Conservation (phyloP, 2,797 vertebrate genomes). For the Silurus aristotelis region DNA sequence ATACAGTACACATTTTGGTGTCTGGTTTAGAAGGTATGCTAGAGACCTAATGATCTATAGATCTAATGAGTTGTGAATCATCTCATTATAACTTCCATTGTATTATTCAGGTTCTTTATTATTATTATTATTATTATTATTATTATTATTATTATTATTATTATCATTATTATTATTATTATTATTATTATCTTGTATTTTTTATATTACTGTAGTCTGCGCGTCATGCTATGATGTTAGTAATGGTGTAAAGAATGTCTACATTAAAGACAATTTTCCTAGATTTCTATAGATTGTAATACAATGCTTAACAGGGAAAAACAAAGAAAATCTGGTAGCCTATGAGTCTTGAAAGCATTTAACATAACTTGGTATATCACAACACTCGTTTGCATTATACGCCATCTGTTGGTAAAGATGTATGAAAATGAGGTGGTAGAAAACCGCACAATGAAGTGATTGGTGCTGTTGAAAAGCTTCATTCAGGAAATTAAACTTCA, state of each 20-base stretch:
- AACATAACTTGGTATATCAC: background rate
- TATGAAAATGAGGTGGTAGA: background rate
- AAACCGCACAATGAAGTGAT: background rate
- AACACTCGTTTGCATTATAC: background rate
- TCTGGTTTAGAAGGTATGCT: background rate
- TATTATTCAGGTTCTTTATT: background rate
- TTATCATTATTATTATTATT: too few species aligned
- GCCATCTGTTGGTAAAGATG: constrained; percentile 20
- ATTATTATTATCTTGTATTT: too few species aligned
- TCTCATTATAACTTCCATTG: background rate
- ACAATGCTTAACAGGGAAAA: background rate
- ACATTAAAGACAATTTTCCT: too few species aligned
- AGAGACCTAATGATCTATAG: background rate
- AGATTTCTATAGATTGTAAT: background rate
- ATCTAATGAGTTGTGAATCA: background rate
- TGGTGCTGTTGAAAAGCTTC: background rate
- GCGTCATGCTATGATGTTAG: background rate
- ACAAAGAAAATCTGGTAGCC: background rate
- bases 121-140: too few species aligned
- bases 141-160: too few species aligned
- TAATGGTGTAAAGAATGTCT: too few species aligned
- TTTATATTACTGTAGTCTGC: background rate
- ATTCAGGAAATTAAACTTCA: too few species aligned
- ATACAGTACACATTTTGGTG: background rate
- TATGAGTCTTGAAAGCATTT: background rate